These are phyloP conservation scores for Bucorvus abyssinicus DNA, from an alignment of 2,797 vertebrate species.

Conservation along the genomic window DNA sequence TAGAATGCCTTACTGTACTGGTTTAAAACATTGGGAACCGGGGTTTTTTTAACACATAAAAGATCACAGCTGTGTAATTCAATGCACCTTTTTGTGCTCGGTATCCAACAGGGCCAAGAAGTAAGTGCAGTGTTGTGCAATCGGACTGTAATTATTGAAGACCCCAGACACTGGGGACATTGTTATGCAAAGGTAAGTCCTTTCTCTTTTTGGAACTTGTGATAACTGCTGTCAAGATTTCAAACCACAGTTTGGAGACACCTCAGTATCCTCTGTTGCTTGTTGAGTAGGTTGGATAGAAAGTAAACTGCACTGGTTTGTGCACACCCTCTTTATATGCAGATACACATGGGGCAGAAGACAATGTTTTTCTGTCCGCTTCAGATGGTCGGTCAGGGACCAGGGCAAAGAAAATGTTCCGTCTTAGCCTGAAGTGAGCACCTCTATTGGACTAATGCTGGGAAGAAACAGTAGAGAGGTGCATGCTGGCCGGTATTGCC, in stretches of 20 bases:
- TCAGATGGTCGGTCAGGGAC: not conserved
- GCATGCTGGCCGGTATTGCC: not conserved
- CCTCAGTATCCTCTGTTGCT: not conserved
- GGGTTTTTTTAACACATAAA: accelerated
- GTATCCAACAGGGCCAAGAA: not conserved
- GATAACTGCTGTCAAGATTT: not conserved
- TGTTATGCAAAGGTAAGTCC: not conserved
- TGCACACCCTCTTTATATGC: not conserved
- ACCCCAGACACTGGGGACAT: not conserved
- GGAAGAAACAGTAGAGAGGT: not conserved
- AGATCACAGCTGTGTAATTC: not conserved
- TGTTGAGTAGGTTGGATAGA: not conserved
- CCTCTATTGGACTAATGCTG: not conserved
- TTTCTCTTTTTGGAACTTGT: not conserved
- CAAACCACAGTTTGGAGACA: not conserved
- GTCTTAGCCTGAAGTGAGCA: not conserved
- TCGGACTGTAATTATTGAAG: not conserved
- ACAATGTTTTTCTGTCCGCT: not conserved
- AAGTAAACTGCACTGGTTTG: not conserved
- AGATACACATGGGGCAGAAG: not conserved
- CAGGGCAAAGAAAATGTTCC: not conserved
- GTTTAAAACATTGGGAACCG: not conserved
- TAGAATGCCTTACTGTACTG: not conserved
- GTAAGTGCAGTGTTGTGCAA: not conserved
- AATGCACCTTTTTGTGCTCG: not conserved